These are phyloP conservation scores for Ennomos quercinarius DNA, from an alignment of 2,888 invertebrate genomes.

Conservation along the genomic window DNA sequence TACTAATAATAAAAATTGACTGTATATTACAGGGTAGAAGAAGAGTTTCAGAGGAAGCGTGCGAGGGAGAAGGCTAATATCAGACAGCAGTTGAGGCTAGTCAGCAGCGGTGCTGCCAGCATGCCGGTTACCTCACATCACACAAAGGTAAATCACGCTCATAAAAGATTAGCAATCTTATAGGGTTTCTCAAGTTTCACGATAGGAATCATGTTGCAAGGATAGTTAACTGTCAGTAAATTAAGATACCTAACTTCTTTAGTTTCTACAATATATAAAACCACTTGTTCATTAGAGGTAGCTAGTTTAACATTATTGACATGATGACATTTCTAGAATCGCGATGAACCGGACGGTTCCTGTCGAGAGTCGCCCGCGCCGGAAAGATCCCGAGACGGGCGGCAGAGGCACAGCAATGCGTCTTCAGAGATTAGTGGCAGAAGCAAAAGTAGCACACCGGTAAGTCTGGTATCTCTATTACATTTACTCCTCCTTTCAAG, in stretches of 20 bases:
- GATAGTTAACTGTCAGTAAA: too few species aligned
- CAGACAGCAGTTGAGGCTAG: slow-evolving; percentile 90
- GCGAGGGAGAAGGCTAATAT: slow-evolving; percentile 91
- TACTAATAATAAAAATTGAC: not conserved
- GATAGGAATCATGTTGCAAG: too few species aligned
- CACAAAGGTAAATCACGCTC: slow-evolving; percentile 58
- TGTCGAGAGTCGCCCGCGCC: slow-evolving; percentile 85
- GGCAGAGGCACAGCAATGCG: slow-evolving; percentile 75
- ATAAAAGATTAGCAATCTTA: too few species aligned
- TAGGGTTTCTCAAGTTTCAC: too few species aligned
- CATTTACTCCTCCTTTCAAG: too few species aligned
- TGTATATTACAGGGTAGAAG: slow-evolving; percentile 87
- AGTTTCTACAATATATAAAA: too few species aligned
- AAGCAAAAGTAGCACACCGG: slow-evolving; percentile 81
- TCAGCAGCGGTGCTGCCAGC: slow-evolving; percentile 88
- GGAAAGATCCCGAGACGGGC: slow-evolving; percentile 61
- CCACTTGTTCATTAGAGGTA: too few species aligned
- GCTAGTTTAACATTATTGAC: too few species aligned
- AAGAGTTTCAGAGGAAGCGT: slow-evolving; percentile 94
- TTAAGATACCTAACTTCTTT: too few species aligned
- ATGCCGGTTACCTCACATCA: slow-evolving; percentile 77
- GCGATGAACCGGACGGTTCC: slow-evolving; percentile 91
- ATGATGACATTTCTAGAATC: slow-evolving; percentile 62
- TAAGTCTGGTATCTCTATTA: too few species aligned
- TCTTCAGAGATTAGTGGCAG: slow-evolving; percentile 83